phyloP scores from a whole-genome alignment of 2,113 vertebrate genomes.

The Brachypteracias leptosomus region DNA sequence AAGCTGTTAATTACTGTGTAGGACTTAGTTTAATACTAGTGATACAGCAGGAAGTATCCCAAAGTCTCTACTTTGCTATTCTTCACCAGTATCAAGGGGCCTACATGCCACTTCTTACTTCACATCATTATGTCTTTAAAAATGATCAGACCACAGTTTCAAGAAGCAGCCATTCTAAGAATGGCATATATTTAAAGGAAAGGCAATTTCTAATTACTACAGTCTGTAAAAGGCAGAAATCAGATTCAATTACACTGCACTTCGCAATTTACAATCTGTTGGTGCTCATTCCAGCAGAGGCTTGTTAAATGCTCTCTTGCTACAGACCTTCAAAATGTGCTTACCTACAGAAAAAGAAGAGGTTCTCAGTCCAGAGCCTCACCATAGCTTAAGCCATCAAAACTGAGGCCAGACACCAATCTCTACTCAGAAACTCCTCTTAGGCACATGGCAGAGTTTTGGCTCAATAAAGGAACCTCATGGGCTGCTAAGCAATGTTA shows the following conservation, averaged over 20 bases:
- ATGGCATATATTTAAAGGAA: slow-evolving; percentile 5
- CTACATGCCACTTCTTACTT: not conserved
- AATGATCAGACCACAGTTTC: not conserved
- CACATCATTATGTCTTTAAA: not conserved
- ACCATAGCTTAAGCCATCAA: not conserved
- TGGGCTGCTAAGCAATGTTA: not conserved
- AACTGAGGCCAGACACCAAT: not conserved
- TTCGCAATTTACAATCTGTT: slow-evolving; percentile 49
- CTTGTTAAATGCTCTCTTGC: slow-evolving; percentile 25
- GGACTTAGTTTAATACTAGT: slow-evolving; percentile 52
- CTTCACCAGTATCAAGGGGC: not conserved
- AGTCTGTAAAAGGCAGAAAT: slow-evolving; percentile 42
- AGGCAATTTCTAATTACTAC: slow-evolving; percentile 34
- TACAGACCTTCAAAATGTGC: slow-evolving; percentile 24
- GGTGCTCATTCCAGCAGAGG: slow-evolving; percentile 35
- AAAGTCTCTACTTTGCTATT: not conserved
- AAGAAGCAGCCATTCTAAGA: not conserved
- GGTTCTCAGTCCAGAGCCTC: not conserved
- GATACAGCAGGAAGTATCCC: slow-evolving; percentile 22
- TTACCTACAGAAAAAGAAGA: slow-evolving; percentile 2
- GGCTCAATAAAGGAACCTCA: not conserved
- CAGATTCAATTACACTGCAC: slow-evolving; percentile 58
- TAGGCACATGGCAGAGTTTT: not conserved
- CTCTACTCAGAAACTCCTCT: not conserved
- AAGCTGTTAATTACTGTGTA: slow-evolving; percentile 53